Evolutionary conservation across 2,888 invertebrate genomes (phyloP).

Genomic region (Heliconius aoede): DNA sequence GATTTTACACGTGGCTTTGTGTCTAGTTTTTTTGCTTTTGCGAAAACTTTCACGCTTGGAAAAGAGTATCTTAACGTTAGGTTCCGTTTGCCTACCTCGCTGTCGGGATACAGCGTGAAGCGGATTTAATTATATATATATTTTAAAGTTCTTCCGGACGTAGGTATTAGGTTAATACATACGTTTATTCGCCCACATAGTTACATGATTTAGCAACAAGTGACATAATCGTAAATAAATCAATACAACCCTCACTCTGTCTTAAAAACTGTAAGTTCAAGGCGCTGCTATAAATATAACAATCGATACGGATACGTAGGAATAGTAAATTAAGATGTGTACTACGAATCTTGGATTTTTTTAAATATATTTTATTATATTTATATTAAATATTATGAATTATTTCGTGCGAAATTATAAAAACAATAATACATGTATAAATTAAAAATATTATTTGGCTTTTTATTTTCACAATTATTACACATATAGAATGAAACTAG

Average conservation of each 20-base stretch:
- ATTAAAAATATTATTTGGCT: too few relatives aligned
- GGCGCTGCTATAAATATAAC: constrained; percentile 22
- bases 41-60: background rate
- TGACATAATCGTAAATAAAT: constrained; percentile 19
- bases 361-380: background rate
- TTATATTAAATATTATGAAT: background rate
- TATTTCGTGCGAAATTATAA: too few relatives aligned
- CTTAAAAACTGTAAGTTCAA: constrained; percentile 25
- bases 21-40: background rate
- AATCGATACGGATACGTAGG: constrained; percentile 11
- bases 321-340: constrained; percentile 8
- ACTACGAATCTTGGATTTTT: background rate
- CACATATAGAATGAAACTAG: too few relatives aligned
- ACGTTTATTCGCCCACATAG: background rate
- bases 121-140: too few relatives aligned
- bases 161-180: too few relatives aligned
- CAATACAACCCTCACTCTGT: constrained; percentile 14
- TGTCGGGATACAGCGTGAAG: too few relatives aligned
- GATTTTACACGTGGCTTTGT: background rate
- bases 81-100: too few relatives aligned
- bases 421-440: too few relatives aligned
- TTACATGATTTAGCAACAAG: background rate
- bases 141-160: too few relatives aligned
- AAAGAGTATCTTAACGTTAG: too few relatives aligned
- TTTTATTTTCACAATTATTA: too few relatives aligned